Evolutionary conservation across 1,140 invertebrate species (phyloP).

Genomic region (Sycobia sp.): DNA sequence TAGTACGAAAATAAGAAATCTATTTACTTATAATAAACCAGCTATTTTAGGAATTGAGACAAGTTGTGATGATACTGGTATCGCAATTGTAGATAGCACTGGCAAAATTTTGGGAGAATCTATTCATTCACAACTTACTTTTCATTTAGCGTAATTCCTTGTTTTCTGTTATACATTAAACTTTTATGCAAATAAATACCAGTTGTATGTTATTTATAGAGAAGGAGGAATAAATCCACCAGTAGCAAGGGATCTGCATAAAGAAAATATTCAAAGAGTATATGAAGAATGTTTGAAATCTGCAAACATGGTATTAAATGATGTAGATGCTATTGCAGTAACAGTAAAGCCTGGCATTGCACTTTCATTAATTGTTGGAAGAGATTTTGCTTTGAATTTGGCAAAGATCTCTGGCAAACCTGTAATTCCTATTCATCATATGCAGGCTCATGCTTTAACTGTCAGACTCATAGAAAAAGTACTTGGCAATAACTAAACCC

Average conservation of each 20-base stretch:
- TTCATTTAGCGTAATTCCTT: slow-evolving; percentile 72
- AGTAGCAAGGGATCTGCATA: slow-evolving; percentile 81
- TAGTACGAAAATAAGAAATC: neutral
- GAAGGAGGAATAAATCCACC: slow-evolving; percentile 91
- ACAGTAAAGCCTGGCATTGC: slow-evolving; percentile 87
- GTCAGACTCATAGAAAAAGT: slow-evolving; percentile 73
- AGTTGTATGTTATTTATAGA: slow-evolving; percentile 57
- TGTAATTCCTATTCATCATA: slow-evolving; percentile 96
- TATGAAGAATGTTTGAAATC: slow-evolving; percentile 72
- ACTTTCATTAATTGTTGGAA: slow-evolving; percentile 80
- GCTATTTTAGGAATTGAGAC: slow-evolving; percentile 88
- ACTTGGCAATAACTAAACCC: slow-evolving; percentile 17
- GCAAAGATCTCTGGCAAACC: slow-evolving; percentile 75
- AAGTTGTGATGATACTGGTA: slow-evolving; percentile 97
- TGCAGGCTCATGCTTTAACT: slow-evolving; percentile 97
- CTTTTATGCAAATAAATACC: too few relatives aligned
- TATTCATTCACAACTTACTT: slow-evolving; percentile 74
- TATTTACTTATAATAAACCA: slow-evolving; percentile 33
- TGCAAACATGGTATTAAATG: slow-evolving; percentile 70
- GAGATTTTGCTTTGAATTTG: slow-evolving; percentile 83
- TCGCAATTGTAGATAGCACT: slow-evolving; percentile 78
- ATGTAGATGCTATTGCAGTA: slow-evolving; percentile 89
- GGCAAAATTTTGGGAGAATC: slow-evolving; percentile 81
- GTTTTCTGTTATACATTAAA: slow-evolving; percentile 2
- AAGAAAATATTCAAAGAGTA: slow-evolving; percentile 76